phyloP scores from a whole-genome alignment of 2,888 invertebrate genomes.

The Eledona agricola region DNA sequence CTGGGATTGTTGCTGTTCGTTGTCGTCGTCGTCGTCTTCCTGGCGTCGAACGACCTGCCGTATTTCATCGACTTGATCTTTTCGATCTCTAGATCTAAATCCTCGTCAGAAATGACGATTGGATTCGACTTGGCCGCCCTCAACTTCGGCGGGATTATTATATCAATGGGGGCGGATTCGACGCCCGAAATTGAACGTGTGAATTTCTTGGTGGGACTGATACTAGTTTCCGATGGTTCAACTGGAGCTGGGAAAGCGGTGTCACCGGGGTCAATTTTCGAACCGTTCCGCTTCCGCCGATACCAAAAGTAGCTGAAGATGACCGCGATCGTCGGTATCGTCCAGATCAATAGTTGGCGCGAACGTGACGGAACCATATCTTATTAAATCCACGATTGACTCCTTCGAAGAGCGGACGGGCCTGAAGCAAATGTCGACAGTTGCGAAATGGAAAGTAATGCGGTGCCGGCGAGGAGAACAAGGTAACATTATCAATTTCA shows the following conservation, averaged over 20 bases:
- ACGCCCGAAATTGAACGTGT: slow-evolving; percentile 65
- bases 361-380: slow-evolving; percentile 74
- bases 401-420: slow-evolving; percentile 64
- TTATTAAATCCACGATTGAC: slow-evolving; percentile 76
- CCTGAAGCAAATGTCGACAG: slow-evolving; percentile 49
- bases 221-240: not conserved
- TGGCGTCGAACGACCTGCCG: slow-evolving; percentile 34
- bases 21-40: slow-evolving; percentile 18
- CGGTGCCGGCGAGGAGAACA: slow-evolving; percentile 8
- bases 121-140: slow-evolving; percentile 64
- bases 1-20: slow-evolving; percentile 10
- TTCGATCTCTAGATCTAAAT: slow-evolving; percentile 74
- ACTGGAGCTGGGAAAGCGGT: slow-evolving; percentile 48
- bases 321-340: slow-evolving; percentile 81
- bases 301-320: slow-evolving; percentile 84
- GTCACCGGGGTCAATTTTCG: slow-evolving; percentile 80
- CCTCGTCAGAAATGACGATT: slow-evolving; percentile 71
- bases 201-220: slow-evolving; percentile 43
- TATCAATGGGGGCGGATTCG: slow-evolving; percentile 75
- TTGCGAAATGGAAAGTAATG: slow-evolving; percentile 25
- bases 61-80: slow-evolving; percentile 68
- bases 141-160: slow-evolving; percentile 61
- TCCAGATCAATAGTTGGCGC: slow-evolving; percentile 80
- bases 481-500: slow-evolving; percentile 24
- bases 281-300: slow-evolving; percentile 79